phyloP scores from a whole-genome alignment of 2,113 vertebrate genomes.

The Carassius carassius region DNA sequence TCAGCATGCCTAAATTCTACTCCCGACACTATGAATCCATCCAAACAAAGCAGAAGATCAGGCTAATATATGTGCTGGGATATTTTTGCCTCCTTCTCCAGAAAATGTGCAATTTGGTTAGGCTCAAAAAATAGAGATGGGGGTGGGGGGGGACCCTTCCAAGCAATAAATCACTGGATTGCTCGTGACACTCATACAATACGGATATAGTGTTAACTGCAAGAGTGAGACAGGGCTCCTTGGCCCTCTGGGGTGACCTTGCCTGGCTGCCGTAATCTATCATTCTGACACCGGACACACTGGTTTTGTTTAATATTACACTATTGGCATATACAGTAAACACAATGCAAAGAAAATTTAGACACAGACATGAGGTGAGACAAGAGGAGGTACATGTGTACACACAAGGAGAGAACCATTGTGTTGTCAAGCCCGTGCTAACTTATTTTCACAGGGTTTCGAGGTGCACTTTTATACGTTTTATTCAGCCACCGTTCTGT shows the following conservation, averaged over 20 bases:
- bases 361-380: conserved; percentile 70
- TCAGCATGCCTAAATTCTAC: conserved; percentile 1
- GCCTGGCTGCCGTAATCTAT: conserved; percentile 88
- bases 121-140: conserved; percentile 75
- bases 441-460: conserved; percentile 3
- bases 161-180: conserved; percentile 96
- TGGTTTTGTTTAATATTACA: conserved; percentile 96
- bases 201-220: conserved; percentile 96
- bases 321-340: conserved; percentile 96
- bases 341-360: conserved; percentile 87
- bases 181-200: conserved; percentile 97
- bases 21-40: conserved; percentile 13
- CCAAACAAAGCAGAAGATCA: conserved; percentile 71
- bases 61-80: conserved; percentile 84
- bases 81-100: conserved; percentile 89
- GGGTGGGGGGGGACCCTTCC: conserved; percentile 74
- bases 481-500: not conserved
- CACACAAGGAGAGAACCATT: conserved; percentile 51
- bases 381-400: conserved; percentile 62
- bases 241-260: conserved; percentile 94
- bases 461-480: not conserved
- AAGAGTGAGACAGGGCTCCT: conserved; percentile 85
- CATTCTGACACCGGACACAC: conserved; percentile 89
- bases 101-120: conserved; percentile 95
- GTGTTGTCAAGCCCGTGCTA: conserved; percentile 5